Conservation (phyloP, 2,797 vertebrate genomes). For the Malacoraja senta region DNA sequence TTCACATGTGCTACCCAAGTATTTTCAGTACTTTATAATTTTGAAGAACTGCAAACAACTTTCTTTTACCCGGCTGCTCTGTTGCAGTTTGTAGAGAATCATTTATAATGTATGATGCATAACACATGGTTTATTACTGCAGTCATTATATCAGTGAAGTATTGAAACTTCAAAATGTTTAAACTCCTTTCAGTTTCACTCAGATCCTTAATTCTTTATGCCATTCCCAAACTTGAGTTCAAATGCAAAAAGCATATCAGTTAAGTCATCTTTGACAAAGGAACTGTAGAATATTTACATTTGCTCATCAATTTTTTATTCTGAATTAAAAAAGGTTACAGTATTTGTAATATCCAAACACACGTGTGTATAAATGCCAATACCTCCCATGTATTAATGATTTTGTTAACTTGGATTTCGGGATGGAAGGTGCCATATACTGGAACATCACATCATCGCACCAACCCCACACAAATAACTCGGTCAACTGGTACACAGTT, state of each 20-base stretch:
- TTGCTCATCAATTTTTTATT: constrained; percentile 34
- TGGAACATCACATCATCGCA: constrained; percentile 37
- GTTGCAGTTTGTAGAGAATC: no score
- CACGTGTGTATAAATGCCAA: constrained; percentile 33
- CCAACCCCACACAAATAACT: constrained; percentile 37
- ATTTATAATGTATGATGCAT: background rate
- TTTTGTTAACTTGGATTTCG: constrained; percentile 25
- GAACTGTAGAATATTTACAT: constrained; percentile 26
- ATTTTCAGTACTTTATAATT: no score
- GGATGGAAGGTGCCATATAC: constrained; percentile 7
- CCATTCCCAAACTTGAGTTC: background rate
- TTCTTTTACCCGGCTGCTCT: background rate
- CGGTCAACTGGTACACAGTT: constrained; percentile 25
- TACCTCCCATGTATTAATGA: background rate
- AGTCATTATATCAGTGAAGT: background rate
- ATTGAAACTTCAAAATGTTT: background rate
- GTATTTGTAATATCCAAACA: constrained; percentile 29
- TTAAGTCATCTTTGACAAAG: constrained; percentile 16
- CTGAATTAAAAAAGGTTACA: constrained; percentile 35
- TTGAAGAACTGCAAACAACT: background rate
- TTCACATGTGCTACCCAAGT: no score
- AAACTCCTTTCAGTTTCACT: background rate
- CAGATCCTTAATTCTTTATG: background rate
- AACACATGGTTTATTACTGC: background rate
- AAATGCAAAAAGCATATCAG: background rate